These are phyloP conservation scores for Myripristis jacobus DNA, from an alignment of 2,797 vertebrate species.

Conservation along the genomic window DNA sequence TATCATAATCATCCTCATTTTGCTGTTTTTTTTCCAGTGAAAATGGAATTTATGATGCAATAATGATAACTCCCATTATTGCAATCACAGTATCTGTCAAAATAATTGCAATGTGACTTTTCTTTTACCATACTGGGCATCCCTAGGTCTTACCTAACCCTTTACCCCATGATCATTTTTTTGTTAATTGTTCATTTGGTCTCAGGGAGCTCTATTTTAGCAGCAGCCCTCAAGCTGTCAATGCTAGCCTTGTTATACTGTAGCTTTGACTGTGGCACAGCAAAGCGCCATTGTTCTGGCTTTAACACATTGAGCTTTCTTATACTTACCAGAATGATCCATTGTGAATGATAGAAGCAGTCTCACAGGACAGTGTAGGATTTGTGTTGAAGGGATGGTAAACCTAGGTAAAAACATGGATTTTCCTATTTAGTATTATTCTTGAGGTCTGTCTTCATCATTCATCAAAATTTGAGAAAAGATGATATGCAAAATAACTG, in stretches of 20 bases:
- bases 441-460: too few relatives aligned
- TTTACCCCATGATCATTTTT: background rate
- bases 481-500: background rate
- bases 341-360: constrained; percentile 46
- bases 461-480: too few relatives aligned
- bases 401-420: too few relatives aligned
- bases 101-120: too few relatives aligned
- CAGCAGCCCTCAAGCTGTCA: constrained; percentile 42
- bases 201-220: constrained; percentile 8
- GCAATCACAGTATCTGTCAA: too few relatives aligned
- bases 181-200: constrained; percentile 5
- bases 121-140: too few relatives aligned
- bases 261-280: constrained; percentile 63
- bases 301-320: constrained; percentile 66
- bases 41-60: too few relatives aligned
- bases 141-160: too few relatives aligned
- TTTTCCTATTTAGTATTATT: too few relatives aligned
- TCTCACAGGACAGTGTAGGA: constrained; percentile 37
- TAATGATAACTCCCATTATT: too few relatives aligned
- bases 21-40: too few relatives aligned
- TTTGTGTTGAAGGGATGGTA: constrained; percentile 34
- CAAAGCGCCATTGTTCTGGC: constrained; percentile 68
- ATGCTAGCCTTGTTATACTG: constrained; percentile 58
- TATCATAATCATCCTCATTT: too few relatives aligned
- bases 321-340: constrained; percentile 53